Conservation (phyloP, 2,888 invertebrate species). For the Nomada goodeniana region DNA sequence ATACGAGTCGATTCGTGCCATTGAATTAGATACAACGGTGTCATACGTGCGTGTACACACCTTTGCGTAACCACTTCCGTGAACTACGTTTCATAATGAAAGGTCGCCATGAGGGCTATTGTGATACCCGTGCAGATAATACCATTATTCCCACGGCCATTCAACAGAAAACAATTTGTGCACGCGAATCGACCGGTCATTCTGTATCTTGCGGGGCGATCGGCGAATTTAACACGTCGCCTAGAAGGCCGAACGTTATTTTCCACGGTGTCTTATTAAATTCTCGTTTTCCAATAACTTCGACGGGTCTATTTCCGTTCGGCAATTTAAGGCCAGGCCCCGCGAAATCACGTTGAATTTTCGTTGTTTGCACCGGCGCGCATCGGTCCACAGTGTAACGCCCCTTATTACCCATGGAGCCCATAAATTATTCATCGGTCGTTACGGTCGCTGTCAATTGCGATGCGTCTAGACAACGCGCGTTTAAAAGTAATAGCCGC, state of each 20-base stretch:
- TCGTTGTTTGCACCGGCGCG: background rate
- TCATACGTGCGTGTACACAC: background rate
- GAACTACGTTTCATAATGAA: slow-evolving; percentile 28
- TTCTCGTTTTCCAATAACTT: background rate
- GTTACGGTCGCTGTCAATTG: slow-evolving; percentile 65
- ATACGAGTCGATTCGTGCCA: background rate
- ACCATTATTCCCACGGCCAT: slow-evolving; percentile 40
- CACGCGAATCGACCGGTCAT: slow-evolving; percentile 9
- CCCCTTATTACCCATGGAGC: slow-evolving; percentile 34
- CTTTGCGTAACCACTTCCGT: slow-evolving; percentile 36
- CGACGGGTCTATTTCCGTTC: background rate
- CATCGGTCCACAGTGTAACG: slow-evolving; percentile 37
- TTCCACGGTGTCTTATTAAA: background rate
- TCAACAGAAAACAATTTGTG: slow-evolving; percentile 33
- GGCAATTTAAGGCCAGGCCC: background rate
- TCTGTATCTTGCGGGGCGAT: background rate
- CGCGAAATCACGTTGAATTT: slow-evolving; percentile 1
- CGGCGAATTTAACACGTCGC: background rate
- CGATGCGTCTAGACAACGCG: slow-evolving; percentile 71
- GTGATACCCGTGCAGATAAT: slow-evolving; percentile 42
- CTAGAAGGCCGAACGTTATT: background rate
- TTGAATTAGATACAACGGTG: background rate
- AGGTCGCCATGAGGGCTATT: slow-evolving; percentile 18
- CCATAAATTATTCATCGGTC: slow-evolving; percentile 75
- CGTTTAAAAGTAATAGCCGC: slow-evolving; percentile 62